Conservation (phyloP, 2,797 vertebrate species). For the Hyperoplus lanceolatus region DNA sequence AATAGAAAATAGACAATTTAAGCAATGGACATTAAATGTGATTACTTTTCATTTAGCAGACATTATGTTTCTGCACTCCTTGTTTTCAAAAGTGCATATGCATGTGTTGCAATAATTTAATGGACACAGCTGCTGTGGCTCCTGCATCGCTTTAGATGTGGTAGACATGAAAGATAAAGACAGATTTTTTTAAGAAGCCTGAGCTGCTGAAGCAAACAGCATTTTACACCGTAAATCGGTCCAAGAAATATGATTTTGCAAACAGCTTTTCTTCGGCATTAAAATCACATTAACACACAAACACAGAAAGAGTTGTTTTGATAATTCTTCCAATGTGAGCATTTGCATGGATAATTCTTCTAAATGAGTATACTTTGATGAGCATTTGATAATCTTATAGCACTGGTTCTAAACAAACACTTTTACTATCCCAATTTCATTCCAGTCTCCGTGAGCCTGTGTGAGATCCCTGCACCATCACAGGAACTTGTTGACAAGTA, state of each 20-base stretch:
- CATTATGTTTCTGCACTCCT: background rate
- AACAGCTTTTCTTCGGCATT: slow-evolving; percentile 7
- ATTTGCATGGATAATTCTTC: background rate
- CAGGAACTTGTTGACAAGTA: slow-evolving; percentile 81
- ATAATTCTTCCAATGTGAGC: background rate
- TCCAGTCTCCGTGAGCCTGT: slow-evolving; percentile 84
- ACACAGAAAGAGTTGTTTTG: background rate
- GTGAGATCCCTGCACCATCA: slow-evolving; percentile 47
- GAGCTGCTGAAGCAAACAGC: background rate
- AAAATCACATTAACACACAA: background rate
- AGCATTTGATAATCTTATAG: background rate
- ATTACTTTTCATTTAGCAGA: background rate
- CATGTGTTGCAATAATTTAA: background rate
- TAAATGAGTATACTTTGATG: background rate
- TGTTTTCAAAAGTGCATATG: background rate
- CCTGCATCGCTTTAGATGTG: background rate
- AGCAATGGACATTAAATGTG: background rate
- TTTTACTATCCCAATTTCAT: slow-evolving; percentile 9
- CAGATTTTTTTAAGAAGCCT: slow-evolving; percentile 10
- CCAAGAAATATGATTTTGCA: background rate
- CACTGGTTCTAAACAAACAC: background rate
- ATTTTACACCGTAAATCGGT: background rate
- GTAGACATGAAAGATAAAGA: background rate
- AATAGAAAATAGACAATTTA: background rate
- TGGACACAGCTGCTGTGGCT: background rate